Base-by-base conservation (phyloP, 1,140 invertebrate genomes). In the Aporrectodea caliginosa region DNA sequence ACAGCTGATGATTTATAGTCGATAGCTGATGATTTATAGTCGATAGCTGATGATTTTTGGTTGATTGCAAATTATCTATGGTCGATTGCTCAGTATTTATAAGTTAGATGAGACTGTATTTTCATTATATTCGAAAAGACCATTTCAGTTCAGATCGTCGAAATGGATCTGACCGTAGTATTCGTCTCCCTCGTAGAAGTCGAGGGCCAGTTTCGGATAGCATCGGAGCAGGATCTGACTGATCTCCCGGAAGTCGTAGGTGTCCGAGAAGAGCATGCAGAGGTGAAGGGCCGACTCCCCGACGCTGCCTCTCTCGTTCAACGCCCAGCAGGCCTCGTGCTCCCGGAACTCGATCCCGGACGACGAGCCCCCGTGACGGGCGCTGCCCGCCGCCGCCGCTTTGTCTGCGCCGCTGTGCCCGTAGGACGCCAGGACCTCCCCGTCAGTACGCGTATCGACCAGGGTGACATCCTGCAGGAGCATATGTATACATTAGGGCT, bases 141-240 rank as follows among this genome's bases (percentile, higher is more conserved):
- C n/a, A n/a, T n/a, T n/a, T n/a, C n/a, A n/a, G n/a, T n/a, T n/a
- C n/a, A n/a, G n/a, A n/a, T n/a, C n/a, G n/a, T n/a, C n/a, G n/a
- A n/a, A n/a, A n/a, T n/a, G n/a, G n/a, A n/a, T n/a, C 86, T 88
- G 85, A 93, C 94, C 96, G 85, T 96, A 91, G 90, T 98, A 98
- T 90, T 99, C 97, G 86, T 98, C 95, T 0, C 96, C 97, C 90
- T 98, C 95, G 75, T 98, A 97, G 16, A 98, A 93, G 88, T 99
- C 97, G 68, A 96, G 89, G 0, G 95, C 94, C 69, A 98, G 87
- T 84, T 93, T 94, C 0, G 97, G 96, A 86, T 95, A 99, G 84
- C 94, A 93, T 86, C 95, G 94, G 0, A 98, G 90, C 31, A 99
- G 87, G 2, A 95, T 93, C 78, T 95, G 91, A 0, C 96, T 96